Base-by-base conservation (phyloP, 2,113 vertebrate species). In the Nyctibius bracteatus region DNA sequence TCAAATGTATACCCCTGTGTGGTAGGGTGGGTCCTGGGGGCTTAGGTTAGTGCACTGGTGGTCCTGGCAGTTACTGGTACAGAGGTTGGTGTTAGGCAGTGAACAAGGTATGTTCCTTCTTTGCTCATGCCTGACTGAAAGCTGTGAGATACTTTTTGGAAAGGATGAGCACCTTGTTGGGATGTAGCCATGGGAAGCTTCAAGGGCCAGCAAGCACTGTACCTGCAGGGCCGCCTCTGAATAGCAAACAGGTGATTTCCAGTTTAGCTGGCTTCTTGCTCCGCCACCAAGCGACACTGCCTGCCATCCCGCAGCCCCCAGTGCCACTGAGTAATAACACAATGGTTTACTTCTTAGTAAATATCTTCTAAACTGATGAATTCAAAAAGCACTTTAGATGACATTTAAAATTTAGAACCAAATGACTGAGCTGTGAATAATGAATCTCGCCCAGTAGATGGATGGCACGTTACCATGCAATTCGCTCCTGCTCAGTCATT, bases 341-440 rank as follows among this genome's bases (percentile, higher is more conserved):
- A 75, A 5, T 61, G 39, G 62, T 94, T 93, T 88, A 55, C 81
- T 96, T 59, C 90, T 93, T 67, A 84, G 92, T 93, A 96, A 95
- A 81, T 94, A 92, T 65, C 91, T 90, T 92, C 92, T 88, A 68
- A 97, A 49, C 65, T 86, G 65, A 92, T 95, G 72, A 96, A 90
- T 95, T 95, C 61, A 85, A 83, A 96, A 92, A 71, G 52, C 82
- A 91, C 88, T 95, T 91, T 46, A 65, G 79, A 74, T 82, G 92
- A 90, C 95, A 88, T 96, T 90, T 96, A 93, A 78, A 96, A 91
- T 92, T 94, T 92, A 93, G 72, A 86, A 63, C 43, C 63, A 88
- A 92, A 84, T 90, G 94, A 88, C 72, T 84, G 85, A 96, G 82
- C 72, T 5, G 19, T 95, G 88, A 83, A 74, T 96, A 93, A 97